Conservation (phyloP, 64 coral and sea anemone species). For the Montipora cactus region DNA sequence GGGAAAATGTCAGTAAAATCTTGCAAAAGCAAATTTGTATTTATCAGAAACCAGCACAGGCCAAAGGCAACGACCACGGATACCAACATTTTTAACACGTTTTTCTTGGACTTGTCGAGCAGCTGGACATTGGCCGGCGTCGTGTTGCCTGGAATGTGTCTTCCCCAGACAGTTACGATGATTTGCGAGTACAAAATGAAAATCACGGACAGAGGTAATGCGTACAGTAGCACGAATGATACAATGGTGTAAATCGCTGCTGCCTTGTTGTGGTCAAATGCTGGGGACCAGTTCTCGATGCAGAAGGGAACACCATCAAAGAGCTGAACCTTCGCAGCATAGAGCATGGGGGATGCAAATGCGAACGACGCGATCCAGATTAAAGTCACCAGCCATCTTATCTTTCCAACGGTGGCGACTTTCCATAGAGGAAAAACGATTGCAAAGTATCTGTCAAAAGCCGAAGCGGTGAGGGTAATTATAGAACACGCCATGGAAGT, state of each 20-base stretch:
- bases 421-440: conserved; percentile 56
- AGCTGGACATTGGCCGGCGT: conserved; percentile 31
- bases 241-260: conserved; percentile 48
- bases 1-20: conserved; percentile 8
- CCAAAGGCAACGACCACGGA: conserved; percentile 60
- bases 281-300: conserved; percentile 42
- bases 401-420: neutral
- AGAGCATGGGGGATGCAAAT: conserved; percentile 33
- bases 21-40: conserved; percentile 12
- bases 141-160: conserved; percentile 57
- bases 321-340: neutral
- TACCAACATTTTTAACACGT: conserved; percentile 68
- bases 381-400: conserved; percentile 16
- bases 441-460: conserved; percentile 60
- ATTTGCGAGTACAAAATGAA: conserved; percentile 57
- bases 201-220: conserved; percentile 42
- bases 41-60: conserved; percentile 54
- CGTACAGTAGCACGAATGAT: conserved; percentile 57
- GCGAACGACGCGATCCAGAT: neutral
- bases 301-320: conserved; percentile 15
- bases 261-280: conserved; percentile 34
- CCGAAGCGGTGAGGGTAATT: conserved; percentile 65
- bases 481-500: conserved; percentile 57
- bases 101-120: conserved; percentile 33
- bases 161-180: conserved; percentile 59